Conservation (phyloP, 2,797 vertebrate species). For the Podarcis lilfordi region DNA sequence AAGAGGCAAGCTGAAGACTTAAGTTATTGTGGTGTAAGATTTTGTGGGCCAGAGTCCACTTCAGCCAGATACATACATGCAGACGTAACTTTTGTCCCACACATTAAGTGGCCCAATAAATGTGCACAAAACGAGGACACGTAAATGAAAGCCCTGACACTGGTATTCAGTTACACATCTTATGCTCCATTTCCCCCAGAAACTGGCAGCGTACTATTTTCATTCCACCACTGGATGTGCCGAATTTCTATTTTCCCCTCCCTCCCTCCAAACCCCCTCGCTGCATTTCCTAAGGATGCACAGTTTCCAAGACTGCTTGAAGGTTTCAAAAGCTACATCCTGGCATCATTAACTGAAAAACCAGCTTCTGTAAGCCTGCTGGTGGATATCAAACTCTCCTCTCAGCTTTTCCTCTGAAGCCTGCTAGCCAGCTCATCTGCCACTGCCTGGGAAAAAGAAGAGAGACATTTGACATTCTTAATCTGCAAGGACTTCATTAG, state of each 20-base stretch:
- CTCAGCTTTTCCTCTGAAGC: neutral
- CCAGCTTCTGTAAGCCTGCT: conserved; percentile 28
- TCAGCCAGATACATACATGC: no score
- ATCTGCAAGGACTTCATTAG: conserved; percentile 63
- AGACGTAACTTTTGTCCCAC: no score
- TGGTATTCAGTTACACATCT: neutral
- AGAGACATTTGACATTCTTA: conserved; percentile 51
- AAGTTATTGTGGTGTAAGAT: no score
- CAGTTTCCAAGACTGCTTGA: conserved; percentile 19
- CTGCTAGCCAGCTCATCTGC: conserved; percentile 28
- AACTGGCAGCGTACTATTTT: neutral
- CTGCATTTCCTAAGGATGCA: neutral
- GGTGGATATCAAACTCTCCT: conserved; percentile 19
- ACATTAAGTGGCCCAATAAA: neutral
- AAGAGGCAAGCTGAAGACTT: no score
- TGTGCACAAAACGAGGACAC: neutral
- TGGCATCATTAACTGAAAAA: neutral
- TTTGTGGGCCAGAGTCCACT: no score
- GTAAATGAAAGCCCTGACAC: neutral
- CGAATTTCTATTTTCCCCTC: neutral
- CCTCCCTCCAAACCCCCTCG: neutral
- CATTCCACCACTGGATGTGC: neutral
- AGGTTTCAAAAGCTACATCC: conserved; percentile 26
- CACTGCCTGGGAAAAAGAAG: conserved; percentile 25
- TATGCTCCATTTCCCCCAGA: neutral